These are phyloP conservation scores for Cynocephalus volans DNA, from an alignment of 2,113 vertebrate species.

Conservation along the genomic window DNA sequence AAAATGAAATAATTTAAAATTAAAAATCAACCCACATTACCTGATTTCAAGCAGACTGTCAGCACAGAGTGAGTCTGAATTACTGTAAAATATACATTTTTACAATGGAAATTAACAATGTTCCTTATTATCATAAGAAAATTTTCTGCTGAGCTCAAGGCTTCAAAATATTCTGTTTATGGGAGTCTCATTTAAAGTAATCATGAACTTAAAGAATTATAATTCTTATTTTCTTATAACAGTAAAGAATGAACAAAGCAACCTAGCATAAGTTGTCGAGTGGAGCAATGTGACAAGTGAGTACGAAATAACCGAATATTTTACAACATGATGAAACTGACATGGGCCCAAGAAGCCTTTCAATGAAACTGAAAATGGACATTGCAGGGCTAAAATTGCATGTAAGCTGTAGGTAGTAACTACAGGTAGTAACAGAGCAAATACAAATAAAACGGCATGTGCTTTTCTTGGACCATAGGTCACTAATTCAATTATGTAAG, in stretches of 20 bases:
- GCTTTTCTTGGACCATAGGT: neutral
- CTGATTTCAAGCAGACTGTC: neutral
- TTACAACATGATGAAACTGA: neutral
- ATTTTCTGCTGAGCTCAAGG: neutral
- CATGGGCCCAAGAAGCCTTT: neutral
- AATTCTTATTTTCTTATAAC: neutral
- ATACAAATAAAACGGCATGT: neutral
- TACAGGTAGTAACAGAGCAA: neutral
- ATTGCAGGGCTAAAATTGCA: no score
- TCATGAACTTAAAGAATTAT: neutral
- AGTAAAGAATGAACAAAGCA: neutral
- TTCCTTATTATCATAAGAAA: neutral
- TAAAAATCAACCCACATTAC: neutral
- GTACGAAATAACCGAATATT: neutral
- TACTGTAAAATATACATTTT: neutral
- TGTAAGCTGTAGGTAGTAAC: no score
- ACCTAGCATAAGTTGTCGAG: neutral
- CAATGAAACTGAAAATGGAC: no score
- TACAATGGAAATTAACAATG: neutral
- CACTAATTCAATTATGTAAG: neutral
- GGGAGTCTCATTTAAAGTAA: constrained; percentile 21
- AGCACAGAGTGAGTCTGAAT: neutral
- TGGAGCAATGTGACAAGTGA: neutral
- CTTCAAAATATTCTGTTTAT: constrained; percentile 38
- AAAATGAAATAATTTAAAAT: constrained; percentile 37